Percentiles rank a stretch among this genome's conserved stretches.
Conservation (phyloP, 2,113 vertebrate genomes). For the Brachyhypopomus occidentalis region DNA sequence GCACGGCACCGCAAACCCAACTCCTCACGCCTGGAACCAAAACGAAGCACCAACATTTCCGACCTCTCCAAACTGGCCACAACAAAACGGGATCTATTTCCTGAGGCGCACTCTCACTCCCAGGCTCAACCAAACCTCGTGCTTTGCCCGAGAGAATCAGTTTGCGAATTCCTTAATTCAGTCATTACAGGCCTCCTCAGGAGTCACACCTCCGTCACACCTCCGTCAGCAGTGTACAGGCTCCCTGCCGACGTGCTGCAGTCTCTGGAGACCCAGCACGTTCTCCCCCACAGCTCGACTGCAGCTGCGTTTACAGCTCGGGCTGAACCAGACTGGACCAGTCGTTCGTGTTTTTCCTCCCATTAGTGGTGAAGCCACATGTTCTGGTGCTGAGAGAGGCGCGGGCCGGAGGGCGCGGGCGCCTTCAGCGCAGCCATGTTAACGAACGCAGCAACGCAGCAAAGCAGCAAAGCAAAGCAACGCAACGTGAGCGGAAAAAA, state of each 20-base stretch:
- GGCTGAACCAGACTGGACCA: conserved; percentile 28
- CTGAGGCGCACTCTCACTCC: conserved; percentile 9
- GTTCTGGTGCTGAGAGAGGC: conserved; percentile 12
- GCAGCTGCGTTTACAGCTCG: conserved; percentile 37
- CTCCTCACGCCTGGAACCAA: conserved; percentile 11
- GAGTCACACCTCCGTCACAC: background rate
- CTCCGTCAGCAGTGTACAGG: conserved; percentile 45
- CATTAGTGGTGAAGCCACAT: conserved; percentile 57
- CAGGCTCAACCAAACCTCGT: conserved; percentile 14
- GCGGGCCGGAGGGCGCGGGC: background rate
- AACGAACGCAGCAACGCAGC: conserved; percentile 10
- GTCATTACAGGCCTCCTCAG: conserved; percentile 46
- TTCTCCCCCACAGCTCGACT: conserved; percentile 26
- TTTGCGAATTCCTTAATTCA: conserved; percentile 21
- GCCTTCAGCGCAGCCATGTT: background rate
- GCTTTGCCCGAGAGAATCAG: background rate
- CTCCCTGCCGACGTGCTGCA: conserved; percentile 26
- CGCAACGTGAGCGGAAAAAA: no score
- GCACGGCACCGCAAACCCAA: conserved; percentile 38
- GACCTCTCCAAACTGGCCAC: conserved; percentile 30
- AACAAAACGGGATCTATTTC: conserved; percentile 37
- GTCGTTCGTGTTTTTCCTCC: conserved; percentile 55
- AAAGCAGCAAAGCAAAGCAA: no score
- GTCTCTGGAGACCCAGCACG: conserved; percentile 49
- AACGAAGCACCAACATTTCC: conserved; percentile 11